These are phyloP conservation scores for Oryctes rhinoceros DNA, from an alignment of 1,140 invertebrate species.

Conservation along the genomic window DNA sequence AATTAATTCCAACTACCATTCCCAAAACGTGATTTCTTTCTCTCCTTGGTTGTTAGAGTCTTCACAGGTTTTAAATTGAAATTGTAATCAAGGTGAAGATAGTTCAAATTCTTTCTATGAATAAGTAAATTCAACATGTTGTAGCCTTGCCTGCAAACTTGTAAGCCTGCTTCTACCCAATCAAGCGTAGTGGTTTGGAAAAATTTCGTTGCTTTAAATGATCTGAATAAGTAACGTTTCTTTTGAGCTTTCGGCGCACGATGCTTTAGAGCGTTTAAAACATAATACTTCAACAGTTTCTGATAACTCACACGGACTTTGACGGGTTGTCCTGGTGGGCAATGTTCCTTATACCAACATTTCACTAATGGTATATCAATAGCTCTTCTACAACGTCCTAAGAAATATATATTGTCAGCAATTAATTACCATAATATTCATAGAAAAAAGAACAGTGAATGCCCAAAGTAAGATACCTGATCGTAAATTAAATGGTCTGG, in stretches of 20 bases:
- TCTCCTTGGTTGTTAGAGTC: conserved; percentile 98
- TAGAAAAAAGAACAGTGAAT: too few relatives aligned
- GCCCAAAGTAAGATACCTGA: conserved; percentile 66
- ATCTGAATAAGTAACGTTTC: conserved; percentile 96
- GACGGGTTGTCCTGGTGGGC: conserved; percentile 97
- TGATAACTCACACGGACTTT: conserved; percentile 99
- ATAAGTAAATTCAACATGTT: conserved; percentile 99
- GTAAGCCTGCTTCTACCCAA: conserved; percentile 98
- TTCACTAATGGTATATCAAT: conserved; percentile 98
- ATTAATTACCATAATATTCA: too few relatives aligned
- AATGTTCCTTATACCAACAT: conserved; percentile 97
- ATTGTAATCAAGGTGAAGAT: conserved; percentile 99
- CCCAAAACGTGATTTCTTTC: conserved; percentile 99
- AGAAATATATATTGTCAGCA: neutral
- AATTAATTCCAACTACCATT: conserved; percentile 75
- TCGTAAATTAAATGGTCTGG: conserved; percentile 95
- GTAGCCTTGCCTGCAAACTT: conserved; percentile 98
- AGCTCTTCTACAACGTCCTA: conserved; percentile 78
- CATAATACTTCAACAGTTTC: conserved; percentile 98
- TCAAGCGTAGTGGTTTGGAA: conserved; percentile 99
- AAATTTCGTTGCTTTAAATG: conserved; percentile 99
- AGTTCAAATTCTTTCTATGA: conserved; percentile 99
- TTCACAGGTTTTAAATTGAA: conserved; percentile 99
- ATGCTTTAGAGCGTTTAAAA: conserved; percentile 97
- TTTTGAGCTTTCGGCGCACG: conserved; percentile 98